Percentiles rank a stretch among this genome's conserved stretches.
Conservation (phyloP, 2,888 invertebrate species). For the Iphiclides podalirius region DNA sequence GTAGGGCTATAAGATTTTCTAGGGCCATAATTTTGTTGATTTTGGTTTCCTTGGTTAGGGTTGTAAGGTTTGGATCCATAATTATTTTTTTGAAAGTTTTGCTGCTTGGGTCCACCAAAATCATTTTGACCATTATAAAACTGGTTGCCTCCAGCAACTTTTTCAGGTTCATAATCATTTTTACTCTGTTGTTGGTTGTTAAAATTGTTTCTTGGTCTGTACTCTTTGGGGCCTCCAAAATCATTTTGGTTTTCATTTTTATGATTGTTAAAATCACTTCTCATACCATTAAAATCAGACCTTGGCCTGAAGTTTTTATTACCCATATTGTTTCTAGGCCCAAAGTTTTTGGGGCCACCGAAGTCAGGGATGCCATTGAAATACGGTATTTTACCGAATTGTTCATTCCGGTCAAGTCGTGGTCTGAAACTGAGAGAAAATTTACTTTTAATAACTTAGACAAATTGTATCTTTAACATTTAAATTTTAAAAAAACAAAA, state of each 20-base stretch:
- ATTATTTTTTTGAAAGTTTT: slow-evolving; percentile 60
- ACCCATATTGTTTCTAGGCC: slow-evolving; percentile 63
- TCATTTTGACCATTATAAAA: slow-evolving; percentile 69
- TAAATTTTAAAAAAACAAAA: no score
- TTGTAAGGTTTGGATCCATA: slow-evolving; percentile 64
- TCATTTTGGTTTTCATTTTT: slow-evolving; percentile 64
- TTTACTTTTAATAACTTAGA: no score
- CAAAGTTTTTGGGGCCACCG: slow-evolving; percentile 74
- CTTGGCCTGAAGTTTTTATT: slow-evolving; percentile 73
- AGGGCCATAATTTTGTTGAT: slow-evolving; percentile 56
- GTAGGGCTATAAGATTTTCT: slow-evolving; percentile 64
- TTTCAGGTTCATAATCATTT: slow-evolving; percentile 62
- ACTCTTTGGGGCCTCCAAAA: slow-evolving; percentile 73
- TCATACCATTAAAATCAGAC: slow-evolving; percentile 71
- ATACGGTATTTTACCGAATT: slow-evolving; percentile 80
- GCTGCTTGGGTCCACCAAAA: slow-evolving; percentile 73
- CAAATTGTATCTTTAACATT: no score
- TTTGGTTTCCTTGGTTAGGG: slow-evolving; percentile 47
- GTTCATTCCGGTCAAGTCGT: slow-evolving; percentile 83
- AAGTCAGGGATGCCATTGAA: slow-evolving; percentile 66
- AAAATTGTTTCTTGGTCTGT: slow-evolving; percentile 65
- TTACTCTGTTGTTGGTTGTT: slow-evolving; percentile 60
- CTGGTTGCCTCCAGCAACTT: slow-evolving; percentile 56
- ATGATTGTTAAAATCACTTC: slow-evolving; percentile 60
- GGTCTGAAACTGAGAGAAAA: slow-evolving; percentile 72